These are phyloP conservation scores for Dendrocincla fuliginosa DNA, from an alignment of 2,797 vertebrate species.

Conservation along the genomic window DNA sequence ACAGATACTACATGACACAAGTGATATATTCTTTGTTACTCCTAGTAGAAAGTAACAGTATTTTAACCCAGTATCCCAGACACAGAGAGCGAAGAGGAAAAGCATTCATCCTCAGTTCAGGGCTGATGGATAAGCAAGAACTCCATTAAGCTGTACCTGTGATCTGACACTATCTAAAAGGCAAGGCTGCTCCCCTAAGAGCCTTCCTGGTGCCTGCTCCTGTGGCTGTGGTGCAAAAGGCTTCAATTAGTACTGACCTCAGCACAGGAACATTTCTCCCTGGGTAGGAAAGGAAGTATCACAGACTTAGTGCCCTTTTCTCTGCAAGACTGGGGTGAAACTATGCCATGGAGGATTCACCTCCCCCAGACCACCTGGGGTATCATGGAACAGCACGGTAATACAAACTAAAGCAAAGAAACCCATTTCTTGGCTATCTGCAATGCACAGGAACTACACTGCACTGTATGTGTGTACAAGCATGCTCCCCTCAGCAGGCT, in stretches of 20 bases:
- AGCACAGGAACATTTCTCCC: neutral
- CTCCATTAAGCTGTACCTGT: neutral
- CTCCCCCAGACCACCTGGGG: neutral
- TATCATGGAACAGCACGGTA: neutral
- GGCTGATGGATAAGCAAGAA: neutral
- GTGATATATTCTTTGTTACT: neutral
- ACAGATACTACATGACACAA: neutral
- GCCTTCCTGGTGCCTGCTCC: neutral
- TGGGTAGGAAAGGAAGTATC: neutral
- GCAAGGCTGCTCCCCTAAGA: neutral
- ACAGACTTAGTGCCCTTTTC: neutral
- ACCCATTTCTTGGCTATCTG: neutral
- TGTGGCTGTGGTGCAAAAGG: neutral
- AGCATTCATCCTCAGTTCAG: neutral
- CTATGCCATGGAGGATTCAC: neutral
- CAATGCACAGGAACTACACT: accelerated
- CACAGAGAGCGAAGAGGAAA: neutral
- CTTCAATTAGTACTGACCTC: neutral
- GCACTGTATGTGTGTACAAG: neutral
- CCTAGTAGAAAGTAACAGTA: neutral
- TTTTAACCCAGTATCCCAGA: neutral
- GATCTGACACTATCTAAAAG: neutral
- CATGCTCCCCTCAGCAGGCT: neutral
- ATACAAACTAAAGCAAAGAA: neutral
- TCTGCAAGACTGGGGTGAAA: neutral